Conservation (phyloP, 2,888 invertebrate genomes). For the Cosmia trapezina region DNA sequence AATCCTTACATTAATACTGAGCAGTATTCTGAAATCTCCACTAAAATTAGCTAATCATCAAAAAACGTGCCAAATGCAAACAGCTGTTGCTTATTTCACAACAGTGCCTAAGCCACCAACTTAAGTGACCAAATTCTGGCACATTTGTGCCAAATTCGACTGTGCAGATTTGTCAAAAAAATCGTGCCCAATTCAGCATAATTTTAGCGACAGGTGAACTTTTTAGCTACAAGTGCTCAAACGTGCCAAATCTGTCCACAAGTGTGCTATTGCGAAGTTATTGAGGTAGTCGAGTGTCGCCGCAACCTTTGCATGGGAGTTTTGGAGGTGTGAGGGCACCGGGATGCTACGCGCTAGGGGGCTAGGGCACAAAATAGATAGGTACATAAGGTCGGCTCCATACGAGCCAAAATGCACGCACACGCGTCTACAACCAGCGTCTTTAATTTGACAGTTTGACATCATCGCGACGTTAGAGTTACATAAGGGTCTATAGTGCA, state of each 20-base stretch:
- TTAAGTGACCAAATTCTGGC: constrained; percentile 31
- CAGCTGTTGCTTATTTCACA: constrained; percentile 27
- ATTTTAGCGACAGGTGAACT: constrained; percentile 44
- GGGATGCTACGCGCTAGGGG: constrained; percentile 50
- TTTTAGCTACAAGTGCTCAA: constrained; percentile 50
- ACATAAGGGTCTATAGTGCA: neutral
- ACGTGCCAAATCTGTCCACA: constrained; percentile 47
- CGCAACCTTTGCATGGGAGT: constrained; percentile 44
- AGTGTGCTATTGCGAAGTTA: constrained; percentile 44
- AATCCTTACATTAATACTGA: constrained; percentile 23
- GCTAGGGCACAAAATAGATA: constrained; percentile 22
- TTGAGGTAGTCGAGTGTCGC: constrained; percentile 52
- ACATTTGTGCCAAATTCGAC: constrained; percentile 27
- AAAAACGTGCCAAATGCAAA: constrained; percentile 35
- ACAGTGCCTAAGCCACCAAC: constrained; percentile 31
- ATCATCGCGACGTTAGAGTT: neutral
- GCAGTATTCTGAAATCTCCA: constrained; percentile 6
- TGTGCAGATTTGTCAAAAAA: constrained; percentile 45
- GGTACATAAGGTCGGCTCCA: neutral
- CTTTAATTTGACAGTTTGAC: neutral
- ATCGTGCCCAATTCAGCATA: constrained; percentile 27
- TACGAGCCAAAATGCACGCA: constrained; percentile 6
- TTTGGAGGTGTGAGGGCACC: constrained; percentile 50
- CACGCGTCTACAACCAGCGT: too few species aligned
- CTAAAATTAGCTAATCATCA: constrained; percentile 11